Evolutionary conservation across 2,888 invertebrate species (phyloP).

Genomic region (Loripinus fragilis): DNA sequence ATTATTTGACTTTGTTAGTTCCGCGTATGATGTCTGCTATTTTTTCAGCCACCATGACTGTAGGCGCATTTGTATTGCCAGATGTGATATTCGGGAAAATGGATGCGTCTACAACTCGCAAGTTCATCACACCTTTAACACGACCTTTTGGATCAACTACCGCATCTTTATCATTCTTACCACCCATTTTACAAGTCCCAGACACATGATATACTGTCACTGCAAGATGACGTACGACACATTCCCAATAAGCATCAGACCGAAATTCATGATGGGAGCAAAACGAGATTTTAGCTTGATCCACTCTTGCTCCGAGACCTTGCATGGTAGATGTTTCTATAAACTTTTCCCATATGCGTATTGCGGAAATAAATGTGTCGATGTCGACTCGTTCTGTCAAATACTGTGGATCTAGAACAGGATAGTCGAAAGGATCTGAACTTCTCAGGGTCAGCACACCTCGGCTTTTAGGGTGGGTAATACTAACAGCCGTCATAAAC

Average conservation of each 20-base stretch:
- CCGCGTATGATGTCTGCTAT: slow-evolving; percentile 36
- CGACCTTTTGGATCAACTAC: slow-evolving; percentile 87
- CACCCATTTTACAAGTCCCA: slow-evolving; percentile 90
- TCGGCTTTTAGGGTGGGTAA: slow-evolving; percentile 87
- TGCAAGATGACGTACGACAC: slow-evolving; percentile 38
- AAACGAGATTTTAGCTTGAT: slow-evolving; percentile 30
- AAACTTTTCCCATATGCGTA: slow-evolving; percentile 41
- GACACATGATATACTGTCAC: slow-evolving; percentile 86
- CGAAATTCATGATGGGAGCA: slow-evolving; percentile 25
- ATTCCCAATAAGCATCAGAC: slow-evolving; percentile 60
- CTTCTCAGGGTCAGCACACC: slow-evolving; percentile 91
- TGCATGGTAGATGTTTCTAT: slow-evolving; percentile 45
- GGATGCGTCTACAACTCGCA: slow-evolving; percentile 44
- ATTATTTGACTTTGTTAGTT: not conserved
- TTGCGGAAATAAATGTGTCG: slow-evolving; percentile 46
- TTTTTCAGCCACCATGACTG: slow-evolving; percentile 49
- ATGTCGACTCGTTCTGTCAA: slow-evolving; percentile 88
- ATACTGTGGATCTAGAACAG: slow-evolving; percentile 95
- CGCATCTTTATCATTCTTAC: slow-evolving; percentile 80
- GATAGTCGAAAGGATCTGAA: slow-evolving; percentile 84
- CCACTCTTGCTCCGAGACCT: slow-evolving; percentile 35
- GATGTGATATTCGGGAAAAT: slow-evolving; percentile 35
- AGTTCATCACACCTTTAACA: slow-evolving; percentile 38
- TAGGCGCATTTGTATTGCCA: slow-evolving; percentile 46
- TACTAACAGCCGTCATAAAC: slow-evolving; percentile 27